Conservation (phyloP, 2,113 vertebrate genomes). For the Dascyllus trimaculatus region DNA sequence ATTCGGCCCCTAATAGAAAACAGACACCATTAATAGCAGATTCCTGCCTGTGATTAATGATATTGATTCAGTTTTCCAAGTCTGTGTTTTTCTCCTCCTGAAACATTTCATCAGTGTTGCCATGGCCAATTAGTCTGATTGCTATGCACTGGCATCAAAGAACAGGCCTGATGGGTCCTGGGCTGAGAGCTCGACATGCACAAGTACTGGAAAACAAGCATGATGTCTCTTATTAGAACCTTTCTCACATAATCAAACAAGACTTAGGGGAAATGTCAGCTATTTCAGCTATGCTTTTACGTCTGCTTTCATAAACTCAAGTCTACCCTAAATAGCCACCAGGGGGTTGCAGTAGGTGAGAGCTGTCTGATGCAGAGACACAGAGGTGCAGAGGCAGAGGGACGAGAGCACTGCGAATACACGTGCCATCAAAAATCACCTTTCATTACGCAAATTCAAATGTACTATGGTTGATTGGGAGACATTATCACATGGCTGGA, state of each 20-base stretch:
- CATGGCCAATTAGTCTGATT: slow-evolving; percentile 87
- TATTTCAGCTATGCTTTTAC: slow-evolving; percentile 76
- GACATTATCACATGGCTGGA: slow-evolving; percentile 14
- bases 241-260: slow-evolving; percentile 77
- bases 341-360: slow-evolving; percentile 30
- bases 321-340: slow-evolving; percentile 38
- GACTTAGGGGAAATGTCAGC: slow-evolving; percentile 73
- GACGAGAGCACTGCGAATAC: slow-evolving; percentile 13
- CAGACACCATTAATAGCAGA: slow-evolving; percentile 84
- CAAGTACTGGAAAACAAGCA: slow-evolving; percentile 75
- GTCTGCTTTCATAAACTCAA: slow-evolving; percentile 65
- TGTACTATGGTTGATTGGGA: slow-evolving; percentile 29
- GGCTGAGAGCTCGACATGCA: slow-evolving; percentile 62
- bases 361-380: background rate
- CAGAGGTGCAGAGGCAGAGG: slow-evolving; percentile 1
- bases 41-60: slow-evolving; percentile 86
- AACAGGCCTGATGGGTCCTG: slow-evolving; percentile 68
- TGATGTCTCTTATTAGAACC: slow-evolving; percentile 77
- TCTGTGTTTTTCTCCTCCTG: slow-evolving; percentile 76
- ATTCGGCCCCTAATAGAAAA: slow-evolving; percentile 79
- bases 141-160: slow-evolving; percentile 84
- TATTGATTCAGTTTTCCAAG: slow-evolving; percentile 86
- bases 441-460: slow-evolving; percentile 47
- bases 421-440: slow-evolving; percentile 26
- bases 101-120: slow-evolving; percentile 85